phyloP scores from a whole-genome alignment of 2,113 vertebrate species.

The Meles meles region DNA sequence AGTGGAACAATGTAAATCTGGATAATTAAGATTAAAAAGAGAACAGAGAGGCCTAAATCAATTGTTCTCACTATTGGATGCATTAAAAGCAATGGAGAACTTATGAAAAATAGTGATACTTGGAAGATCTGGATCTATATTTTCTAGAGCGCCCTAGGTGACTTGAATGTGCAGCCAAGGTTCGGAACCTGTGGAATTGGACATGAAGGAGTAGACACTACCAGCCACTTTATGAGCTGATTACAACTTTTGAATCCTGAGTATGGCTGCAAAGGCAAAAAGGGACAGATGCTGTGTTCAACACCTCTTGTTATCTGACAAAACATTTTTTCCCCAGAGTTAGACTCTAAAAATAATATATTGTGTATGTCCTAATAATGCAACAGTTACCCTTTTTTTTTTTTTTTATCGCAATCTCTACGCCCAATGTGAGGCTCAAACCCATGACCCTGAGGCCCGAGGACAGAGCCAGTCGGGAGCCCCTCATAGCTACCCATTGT shows the following conservation, averaged over 20 bases:
- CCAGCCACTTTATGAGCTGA: background rate
- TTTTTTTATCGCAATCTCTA: background rate
- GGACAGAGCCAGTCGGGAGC: background rate
- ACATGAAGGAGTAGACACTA: background rate
- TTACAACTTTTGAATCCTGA: background rate
- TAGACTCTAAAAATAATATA: background rate
- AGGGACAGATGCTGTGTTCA: background rate
- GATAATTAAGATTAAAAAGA: background rate
- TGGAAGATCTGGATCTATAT: background rate
- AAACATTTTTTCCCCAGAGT: background rate
- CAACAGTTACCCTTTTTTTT: background rate
- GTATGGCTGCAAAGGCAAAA: background rate
- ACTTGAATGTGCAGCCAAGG: background rate
- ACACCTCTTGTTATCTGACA: background rate
- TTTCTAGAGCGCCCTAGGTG: background rate
- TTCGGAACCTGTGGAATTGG: background rate
- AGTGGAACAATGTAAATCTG: background rate
- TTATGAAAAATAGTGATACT: background rate
- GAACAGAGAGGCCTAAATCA: background rate
- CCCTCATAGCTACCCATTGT: background rate
- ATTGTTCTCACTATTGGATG: background rate
- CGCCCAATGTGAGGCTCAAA: background rate
- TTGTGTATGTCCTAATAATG: background rate
- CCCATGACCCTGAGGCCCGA: background rate
- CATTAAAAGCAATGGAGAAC: background rate